phyloP scores from a whole-genome alignment of 2,888 invertebrate species.

The Calephelis perditalis region DNA sequence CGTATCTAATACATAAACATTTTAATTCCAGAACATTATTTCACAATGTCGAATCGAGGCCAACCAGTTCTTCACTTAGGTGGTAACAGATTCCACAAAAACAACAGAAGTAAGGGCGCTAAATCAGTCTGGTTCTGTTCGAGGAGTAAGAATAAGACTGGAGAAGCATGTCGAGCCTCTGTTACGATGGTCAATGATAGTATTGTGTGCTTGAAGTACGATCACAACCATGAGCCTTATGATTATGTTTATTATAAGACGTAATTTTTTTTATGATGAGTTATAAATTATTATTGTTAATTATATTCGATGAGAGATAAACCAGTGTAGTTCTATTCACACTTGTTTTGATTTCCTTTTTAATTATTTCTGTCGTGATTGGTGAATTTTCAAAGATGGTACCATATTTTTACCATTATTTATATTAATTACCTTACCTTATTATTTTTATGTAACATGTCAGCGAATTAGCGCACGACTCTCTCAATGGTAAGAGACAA shows the following conservation, averaged over 20 bases:
- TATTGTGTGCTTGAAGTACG: constrained; percentile 16
- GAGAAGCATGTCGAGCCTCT: constrained; percentile 27
- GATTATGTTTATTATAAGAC: constrained; percentile 11
- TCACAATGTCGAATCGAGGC: constrained; percentile 40
- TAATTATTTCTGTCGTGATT: too few relatives aligned
- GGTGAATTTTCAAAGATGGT: too few relatives aligned
- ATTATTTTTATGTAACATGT: too few relatives aligned
- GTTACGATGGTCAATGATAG: constrained; percentile 21
- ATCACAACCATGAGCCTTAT: constrained; percentile 24
- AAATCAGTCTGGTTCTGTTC: constrained; percentile 52
- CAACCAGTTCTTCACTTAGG: constrained; percentile 43
- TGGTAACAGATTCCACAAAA: constrained; percentile 44
- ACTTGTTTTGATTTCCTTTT: too few relatives aligned
- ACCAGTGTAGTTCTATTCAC: too few relatives aligned
- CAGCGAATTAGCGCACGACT: too few relatives aligned
- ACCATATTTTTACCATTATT: too few relatives aligned
- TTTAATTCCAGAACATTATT: constrained; percentile 23
- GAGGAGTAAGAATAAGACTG: constrained; percentile 36
- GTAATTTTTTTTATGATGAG: too few relatives aligned
- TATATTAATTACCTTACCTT: too few relatives aligned
- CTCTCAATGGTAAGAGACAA: too few relatives aligned
- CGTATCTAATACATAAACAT: neutral
- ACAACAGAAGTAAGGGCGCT: constrained; percentile 46
- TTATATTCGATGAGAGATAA: too few relatives aligned
- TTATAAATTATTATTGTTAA: too few relatives aligned